Conservation (phyloP, 2,113 vertebrate genomes). For the Egretta garzetta region DNA sequence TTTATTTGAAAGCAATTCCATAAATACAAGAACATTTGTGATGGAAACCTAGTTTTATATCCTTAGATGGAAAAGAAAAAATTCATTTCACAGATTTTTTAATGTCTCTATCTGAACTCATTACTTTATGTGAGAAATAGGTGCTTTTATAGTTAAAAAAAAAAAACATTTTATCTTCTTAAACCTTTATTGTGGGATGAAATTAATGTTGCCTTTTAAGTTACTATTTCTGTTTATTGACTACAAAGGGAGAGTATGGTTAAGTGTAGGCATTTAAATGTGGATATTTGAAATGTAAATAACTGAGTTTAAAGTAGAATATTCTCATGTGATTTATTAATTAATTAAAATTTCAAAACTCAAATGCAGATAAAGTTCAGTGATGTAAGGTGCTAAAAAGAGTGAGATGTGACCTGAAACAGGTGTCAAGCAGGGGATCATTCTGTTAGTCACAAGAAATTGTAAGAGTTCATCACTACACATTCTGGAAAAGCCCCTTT, state of each 20-base stretch:
- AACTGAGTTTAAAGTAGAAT: background rate
- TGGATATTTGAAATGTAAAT: background rate
- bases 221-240: background rate
- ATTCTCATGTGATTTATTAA: background rate
- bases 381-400: background rate
- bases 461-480: background rate
- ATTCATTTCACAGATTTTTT: background rate
- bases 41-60: background rate
- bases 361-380: background rate
- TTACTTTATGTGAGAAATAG: background rate
- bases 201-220: background rate
- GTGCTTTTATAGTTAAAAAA: background rate
- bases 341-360: background rate
- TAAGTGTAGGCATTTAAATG: background rate
- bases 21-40: background rate
- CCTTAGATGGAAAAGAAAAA: background rate
- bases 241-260: background rate
- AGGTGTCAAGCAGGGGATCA: background rate
- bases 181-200: background rate
- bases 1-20: background rate
- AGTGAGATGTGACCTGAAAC: background rate
- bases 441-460: background rate
- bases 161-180: background rate
- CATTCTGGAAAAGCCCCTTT: background rate
- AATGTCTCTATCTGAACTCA: background rate